Percentiles rank a stretch among this genome's conserved stretches.
Evolutionary conservation across 1,140 invertebrate genomes (phyloP).

Genomic region (Brachionus paranguensis): DNA sequence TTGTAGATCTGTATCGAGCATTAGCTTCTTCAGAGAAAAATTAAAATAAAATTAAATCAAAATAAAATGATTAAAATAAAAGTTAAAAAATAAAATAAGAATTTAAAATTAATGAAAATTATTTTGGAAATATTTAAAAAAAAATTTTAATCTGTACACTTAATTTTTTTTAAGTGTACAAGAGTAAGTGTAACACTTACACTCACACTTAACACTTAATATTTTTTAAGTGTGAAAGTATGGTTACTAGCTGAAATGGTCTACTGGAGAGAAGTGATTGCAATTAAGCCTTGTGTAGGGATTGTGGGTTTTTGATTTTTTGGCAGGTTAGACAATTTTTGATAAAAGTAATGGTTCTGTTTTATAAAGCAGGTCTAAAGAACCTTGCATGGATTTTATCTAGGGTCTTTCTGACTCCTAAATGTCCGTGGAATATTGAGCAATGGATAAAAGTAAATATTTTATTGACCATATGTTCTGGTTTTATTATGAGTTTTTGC

Average conservation of each 20-base stretch:
- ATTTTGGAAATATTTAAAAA: no score
- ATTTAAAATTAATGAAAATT: no score
- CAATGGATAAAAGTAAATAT: background rate
- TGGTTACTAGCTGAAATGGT: constrained; percentile 8
- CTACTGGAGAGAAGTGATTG: background rate
- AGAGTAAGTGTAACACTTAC: no score
- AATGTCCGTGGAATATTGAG: constrained; percentile 14
- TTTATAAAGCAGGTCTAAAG: background rate
- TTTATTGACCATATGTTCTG: background rate
- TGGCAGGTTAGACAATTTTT: background rate
- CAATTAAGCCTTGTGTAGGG: background rate
- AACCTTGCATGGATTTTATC: background rate
- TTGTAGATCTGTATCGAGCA: no score
- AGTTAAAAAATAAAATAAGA: no score
- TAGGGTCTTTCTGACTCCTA: background rate
- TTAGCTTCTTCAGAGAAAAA: no score
- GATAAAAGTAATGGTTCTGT: background rate
- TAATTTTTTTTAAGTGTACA: no score
- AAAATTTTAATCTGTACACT: no score
- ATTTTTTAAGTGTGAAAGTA: no score
- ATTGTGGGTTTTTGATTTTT: background rate
- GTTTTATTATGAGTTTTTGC: background rate
- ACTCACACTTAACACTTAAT: no score
- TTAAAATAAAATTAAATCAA: no score
- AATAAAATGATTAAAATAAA: no score